Evolutionary conservation across 2,888 invertebrate species (phyloP).

Genomic region (Idaea biselata): DNA sequence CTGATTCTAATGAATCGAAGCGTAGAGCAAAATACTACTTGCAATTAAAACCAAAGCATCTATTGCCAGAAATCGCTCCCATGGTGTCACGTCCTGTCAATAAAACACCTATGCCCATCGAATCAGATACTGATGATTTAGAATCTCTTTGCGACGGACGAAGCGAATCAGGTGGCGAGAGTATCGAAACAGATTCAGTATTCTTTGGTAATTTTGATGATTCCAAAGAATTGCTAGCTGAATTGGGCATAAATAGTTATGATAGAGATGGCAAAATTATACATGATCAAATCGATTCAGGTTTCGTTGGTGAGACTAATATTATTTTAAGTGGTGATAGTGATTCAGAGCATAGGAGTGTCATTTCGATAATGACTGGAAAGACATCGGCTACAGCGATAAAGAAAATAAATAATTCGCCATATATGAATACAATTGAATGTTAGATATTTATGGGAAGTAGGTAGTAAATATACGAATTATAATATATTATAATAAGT

Average conservation of each 20-base stretch:
- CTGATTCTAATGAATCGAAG: slow-evolving; percentile 86
- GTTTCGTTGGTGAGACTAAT: slow-evolving; percentile 71
- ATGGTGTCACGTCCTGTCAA: slow-evolving; percentile 34
- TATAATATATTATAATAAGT: background rate
- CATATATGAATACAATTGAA: slow-evolving; percentile 64
- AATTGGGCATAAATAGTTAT: slow-evolving; percentile 55
- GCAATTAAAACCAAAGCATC: slow-evolving; percentile 62
- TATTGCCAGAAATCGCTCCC: slow-evolving; percentile 43
- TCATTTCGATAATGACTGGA: slow-evolving; percentile 71
- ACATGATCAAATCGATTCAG: slow-evolving; percentile 71
- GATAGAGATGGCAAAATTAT: slow-evolving; percentile 46
- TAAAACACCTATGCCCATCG: slow-evolving; percentile 55
- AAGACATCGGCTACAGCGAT: slow-evolving; percentile 58
- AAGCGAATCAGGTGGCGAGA: slow-evolving; percentile 93
- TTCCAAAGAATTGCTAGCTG: slow-evolving; percentile 65
- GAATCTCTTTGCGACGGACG: slow-evolving; percentile 89
- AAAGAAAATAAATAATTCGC: slow-evolving; percentile 57
- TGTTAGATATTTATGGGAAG: slow-evolving; percentile 37
- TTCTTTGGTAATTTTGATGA: slow-evolving; percentile 87
- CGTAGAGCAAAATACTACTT: slow-evolving; percentile 69
- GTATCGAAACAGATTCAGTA: slow-evolving; percentile 92
- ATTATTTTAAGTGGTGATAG: slow-evolving; percentile 74
- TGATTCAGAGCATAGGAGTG: slow-evolving; percentile 74
- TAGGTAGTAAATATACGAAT: background rate
- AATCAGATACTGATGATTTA: slow-evolving; percentile 86